Evolutionary conservation across 2,113 vertebrate genomes (phyloP), one percentile per base, ranked within the genome.

Genomic region (Pelusios castaneus): DNA sequence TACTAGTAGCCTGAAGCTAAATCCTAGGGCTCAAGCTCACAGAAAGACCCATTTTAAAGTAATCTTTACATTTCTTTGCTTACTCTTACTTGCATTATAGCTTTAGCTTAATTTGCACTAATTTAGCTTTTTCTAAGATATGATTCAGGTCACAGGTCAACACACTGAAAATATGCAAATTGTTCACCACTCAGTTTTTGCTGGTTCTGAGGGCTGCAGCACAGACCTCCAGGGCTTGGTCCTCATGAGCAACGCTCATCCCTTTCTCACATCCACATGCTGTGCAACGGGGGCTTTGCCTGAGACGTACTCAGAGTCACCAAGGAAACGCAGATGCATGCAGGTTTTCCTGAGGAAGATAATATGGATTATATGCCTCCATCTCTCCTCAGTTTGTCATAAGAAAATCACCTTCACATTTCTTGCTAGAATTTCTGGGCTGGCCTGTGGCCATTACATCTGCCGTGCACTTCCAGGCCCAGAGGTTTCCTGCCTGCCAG

Each of bases 321-420:
- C 0, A 0, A 41, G 38, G 73, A 86, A 80, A 10, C 54, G n/a
- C 13, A 83, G 52, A 5, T 87, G 38, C 58, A 70, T 19, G 16
- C 51, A 0, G n/a, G 67, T 49, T 78, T 43, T 58, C 85, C 43
- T 52, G 34, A 82, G 16, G 38, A 91, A 55, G 75, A 21, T 63
- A 63, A 31, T 0, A 11, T 29, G 12, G 4, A 8, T 56, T 75
- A 5, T 49, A 0, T 29, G 11, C 54, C 31, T 91, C 38, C 38
- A 47, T 58, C 82, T 75, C 11, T 79, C 31, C 51, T 55, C 10
- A 73, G 31, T 60, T 31, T 58, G 43, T 21, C 38, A 38, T 25
- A 80, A 87, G 60, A 54, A 52, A 41, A 47, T 83, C 22, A n/a
- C 2, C 52, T 51, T 89, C 22, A 31, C n/a, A 27, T 41, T 84